These are phyloP conservation scores for Pediacus dermestoides DNA, from an alignment of 2,888 invertebrate genomes.

Conservation along the genomic window DNA sequence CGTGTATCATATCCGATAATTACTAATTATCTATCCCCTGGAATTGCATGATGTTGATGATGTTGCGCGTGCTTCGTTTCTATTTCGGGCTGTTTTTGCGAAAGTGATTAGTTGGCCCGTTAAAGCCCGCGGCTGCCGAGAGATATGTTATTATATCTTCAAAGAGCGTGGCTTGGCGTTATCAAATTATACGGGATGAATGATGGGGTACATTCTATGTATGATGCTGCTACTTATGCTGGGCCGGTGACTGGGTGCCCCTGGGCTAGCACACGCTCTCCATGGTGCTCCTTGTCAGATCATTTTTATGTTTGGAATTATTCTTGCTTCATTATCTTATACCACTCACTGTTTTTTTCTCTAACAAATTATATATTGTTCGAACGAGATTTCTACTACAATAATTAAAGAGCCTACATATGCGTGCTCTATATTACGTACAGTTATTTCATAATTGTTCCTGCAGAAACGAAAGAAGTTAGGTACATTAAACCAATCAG, in stretches of 20 bases:
- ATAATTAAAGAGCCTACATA: too few relatives aligned
- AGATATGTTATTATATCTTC: slow-evolving; percentile 32
- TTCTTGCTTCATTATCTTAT: slow-evolving; percentile 1
- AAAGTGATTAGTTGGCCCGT: slow-evolving; percentile 23
- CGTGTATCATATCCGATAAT: slow-evolving; percentile 31
- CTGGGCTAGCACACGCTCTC: slow-evolving; percentile 7
- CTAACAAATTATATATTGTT: too few relatives aligned
- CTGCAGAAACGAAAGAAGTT: too few relatives aligned
- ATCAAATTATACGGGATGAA: slow-evolving; percentile 29
- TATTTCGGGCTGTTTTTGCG: slow-evolving; percentile 19
- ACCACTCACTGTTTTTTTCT: too few relatives aligned
- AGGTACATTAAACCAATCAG: too few relatives aligned
- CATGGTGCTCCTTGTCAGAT: not conserved
- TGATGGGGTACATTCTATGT: slow-evolving; percentile 15
- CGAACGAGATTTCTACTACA: too few relatives aligned
- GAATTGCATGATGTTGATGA: not conserved
- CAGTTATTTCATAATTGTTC: too few relatives aligned
- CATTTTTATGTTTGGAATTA: not conserved
- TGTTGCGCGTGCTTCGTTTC: slow-evolving; percentile 12
- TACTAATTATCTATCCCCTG: slow-evolving; percentile 28
- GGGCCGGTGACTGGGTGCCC: not conserved
- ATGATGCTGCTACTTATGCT: slow-evolving; percentile 4
- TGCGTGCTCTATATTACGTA: too few relatives aligned
- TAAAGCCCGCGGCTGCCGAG: slow-evolving; percentile 23
- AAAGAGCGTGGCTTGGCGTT: slow-evolving; percentile 28